Percentiles rank a stretch among this genome's conserved stretches.
Evolutionary conservation across 2,113 vertebrate genomes (phyloP).

Genomic region (Globicephala melas): DNA sequence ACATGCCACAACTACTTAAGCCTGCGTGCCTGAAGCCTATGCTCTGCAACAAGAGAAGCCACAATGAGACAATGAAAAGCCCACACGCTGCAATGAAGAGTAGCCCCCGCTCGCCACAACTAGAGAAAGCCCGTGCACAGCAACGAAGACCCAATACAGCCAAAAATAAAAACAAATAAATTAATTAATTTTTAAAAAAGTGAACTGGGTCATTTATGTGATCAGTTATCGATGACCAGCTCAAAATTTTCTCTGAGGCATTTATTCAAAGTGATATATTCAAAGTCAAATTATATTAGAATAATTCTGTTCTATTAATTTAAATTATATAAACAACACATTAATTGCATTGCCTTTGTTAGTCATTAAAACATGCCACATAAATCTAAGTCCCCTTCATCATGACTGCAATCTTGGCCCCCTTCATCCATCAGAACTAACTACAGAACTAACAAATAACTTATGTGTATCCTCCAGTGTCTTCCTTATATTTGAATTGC

Average conservation of each 20-base stretch:
- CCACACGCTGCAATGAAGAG: too few species aligned
- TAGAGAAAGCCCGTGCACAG: too few species aligned
- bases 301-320: not conserved
- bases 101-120: too few species aligned
- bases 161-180: too few species aligned
- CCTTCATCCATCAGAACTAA: not conserved
- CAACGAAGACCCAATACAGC: too few species aligned
- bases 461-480: not conserved
- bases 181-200: not conserved
- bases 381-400: not conserved
- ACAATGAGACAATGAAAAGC: too few species aligned
- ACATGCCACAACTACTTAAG: too few species aligned
- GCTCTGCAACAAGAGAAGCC: too few species aligned
- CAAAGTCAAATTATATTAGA: not conserved
- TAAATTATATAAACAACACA: not conserved
- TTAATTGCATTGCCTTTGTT: not conserved
- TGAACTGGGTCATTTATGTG: not conserved
- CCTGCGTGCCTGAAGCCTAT: fast-evolving
- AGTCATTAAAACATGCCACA: not conserved
- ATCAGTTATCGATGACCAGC: not conserved
- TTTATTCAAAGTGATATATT: not conserved
- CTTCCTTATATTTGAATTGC: not conserved
- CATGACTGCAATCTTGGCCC: not conserved
- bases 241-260: not conserved
- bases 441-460: not conserved